Conservation (phyloP, 2,888 invertebrate genomes). For the Labia minor region DNA sequence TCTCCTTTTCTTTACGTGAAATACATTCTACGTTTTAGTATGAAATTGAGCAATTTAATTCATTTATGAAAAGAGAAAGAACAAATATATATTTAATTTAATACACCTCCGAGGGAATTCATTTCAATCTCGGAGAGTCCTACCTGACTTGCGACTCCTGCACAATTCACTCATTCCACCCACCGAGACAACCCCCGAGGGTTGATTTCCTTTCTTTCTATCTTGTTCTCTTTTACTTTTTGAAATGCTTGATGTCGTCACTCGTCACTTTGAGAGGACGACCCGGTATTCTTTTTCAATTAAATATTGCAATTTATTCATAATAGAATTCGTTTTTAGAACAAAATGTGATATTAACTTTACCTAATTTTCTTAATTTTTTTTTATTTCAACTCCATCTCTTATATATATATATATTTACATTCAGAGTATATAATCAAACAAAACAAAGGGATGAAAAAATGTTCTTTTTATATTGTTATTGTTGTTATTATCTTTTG, state of each 20-base stretch:
- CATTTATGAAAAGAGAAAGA: neutral
- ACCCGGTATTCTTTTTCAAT: neutral
- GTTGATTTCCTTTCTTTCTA: too few relatives aligned
- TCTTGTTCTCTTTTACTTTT: too few relatives aligned
- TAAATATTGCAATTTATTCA: neutral
- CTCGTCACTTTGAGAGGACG: too few relatives aligned
- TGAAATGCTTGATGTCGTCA: too few relatives aligned
- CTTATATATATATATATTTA: too few relatives aligned
- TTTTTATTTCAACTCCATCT: neutral
- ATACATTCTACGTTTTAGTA: too few relatives aligned
- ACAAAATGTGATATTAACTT: slow-evolving; percentile 1
- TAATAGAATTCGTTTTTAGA: neutral
- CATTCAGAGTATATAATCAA: too few relatives aligned
- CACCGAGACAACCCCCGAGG: neutral
- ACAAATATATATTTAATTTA: neutral
- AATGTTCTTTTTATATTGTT: neutral
- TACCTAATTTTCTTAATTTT: neutral
- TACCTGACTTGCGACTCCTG: neutral
- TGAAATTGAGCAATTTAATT: neutral
- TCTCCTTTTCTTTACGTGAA: too few relatives aligned
- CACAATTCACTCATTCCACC: neutral
- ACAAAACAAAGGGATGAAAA: neutral
- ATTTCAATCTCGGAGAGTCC: neutral
- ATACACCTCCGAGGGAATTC: neutral
- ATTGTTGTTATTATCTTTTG: neutral